Conservation (phyloP, 2,888 invertebrate species). For the Labia minor region DNA sequence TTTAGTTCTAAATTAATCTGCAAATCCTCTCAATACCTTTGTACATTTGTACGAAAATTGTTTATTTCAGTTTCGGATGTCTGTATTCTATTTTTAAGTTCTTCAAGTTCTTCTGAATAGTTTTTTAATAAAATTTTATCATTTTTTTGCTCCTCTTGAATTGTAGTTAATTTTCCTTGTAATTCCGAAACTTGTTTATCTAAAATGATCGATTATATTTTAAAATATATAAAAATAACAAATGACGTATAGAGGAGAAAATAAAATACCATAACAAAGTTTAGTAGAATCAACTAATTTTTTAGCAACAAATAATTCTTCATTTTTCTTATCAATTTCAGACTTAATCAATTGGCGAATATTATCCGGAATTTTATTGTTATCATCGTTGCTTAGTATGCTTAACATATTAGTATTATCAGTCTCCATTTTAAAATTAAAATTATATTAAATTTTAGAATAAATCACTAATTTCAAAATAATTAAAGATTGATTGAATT, state of each 20-base stretch:
- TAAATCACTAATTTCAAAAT: no score
- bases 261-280: constrained; percentile 46
- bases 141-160: constrained; percentile 52
- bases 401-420: constrained; percentile 15
- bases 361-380: constrained; percentile 43
- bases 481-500: no score
- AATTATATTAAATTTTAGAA: no score
- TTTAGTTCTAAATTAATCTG: no score
- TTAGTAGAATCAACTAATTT: constrained; percentile 59
- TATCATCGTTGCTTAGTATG: constrained; percentile 42
- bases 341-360: constrained; percentile 51
- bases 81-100: constrained; percentile 54
- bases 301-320: constrained; percentile 60
- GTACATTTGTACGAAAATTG: constrained; percentile 51
- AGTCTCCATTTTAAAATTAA: not conserved
- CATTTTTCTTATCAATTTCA: constrained; percentile 50
- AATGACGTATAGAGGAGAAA: not conserved
- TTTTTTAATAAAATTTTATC: constrained; percentile 49
- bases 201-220: constrained; percentile 33
- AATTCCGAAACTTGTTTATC: constrained; percentile 47
- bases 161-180: constrained; percentile 44
- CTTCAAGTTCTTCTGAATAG: constrained; percentile 49
- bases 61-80: constrained; percentile 50
- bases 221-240: constrained; percentile 7
- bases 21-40: no score